Percentiles rank a stretch among this genome's conserved stretches.
Evolutionary conservation across 2,888 invertebrate species (phyloP).

Genomic region (Amiota communis): DNA sequence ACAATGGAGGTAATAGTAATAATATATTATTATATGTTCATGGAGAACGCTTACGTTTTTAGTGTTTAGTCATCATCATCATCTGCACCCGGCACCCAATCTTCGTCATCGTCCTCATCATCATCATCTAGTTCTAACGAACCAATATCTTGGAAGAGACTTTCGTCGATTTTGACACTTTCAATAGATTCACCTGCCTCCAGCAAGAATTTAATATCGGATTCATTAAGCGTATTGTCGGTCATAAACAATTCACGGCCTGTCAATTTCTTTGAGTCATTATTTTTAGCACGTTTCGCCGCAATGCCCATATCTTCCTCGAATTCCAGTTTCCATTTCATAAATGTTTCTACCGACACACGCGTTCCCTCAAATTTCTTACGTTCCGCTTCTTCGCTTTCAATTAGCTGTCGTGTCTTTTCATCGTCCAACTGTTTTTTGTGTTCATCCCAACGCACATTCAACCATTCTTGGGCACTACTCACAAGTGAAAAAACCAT

Average conservation of each 20-base stretch:
- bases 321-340: constrained; percentile 94
- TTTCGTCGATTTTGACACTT: constrained; percentile 91
- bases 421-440: constrained; percentile 83
- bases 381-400: constrained; percentile 91
- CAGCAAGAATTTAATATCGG: constrained; percentile 95
- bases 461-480: constrained; percentile 93
- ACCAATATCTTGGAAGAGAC: constrained; percentile 91
- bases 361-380: constrained; percentile 96
- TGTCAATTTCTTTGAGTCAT: constrained; percentile 87
- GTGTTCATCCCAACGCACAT: constrained; percentile 86
- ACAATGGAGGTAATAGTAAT: not conserved
- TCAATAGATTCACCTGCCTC: constrained; percentile 79
- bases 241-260: constrained; percentile 94
- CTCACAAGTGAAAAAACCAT: constrained; percentile 98
- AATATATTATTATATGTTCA: constrained; percentile 12
- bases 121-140: constrained; percentile 79
- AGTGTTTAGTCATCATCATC: constrained; percentile 52
- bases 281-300: constrained; percentile 81
- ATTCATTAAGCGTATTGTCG: constrained; percentile 94
- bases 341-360: constrained; percentile 95
- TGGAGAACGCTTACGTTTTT: constrained; percentile 17
- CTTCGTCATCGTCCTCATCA: constrained; percentile 76
- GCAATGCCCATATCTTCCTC: constrained; percentile 89
- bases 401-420: constrained; percentile 79
- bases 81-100: constrained; percentile 77